Base-by-base conservation (phyloP, 2,888 invertebrate species). In the Anorthoa munda region DNA sequence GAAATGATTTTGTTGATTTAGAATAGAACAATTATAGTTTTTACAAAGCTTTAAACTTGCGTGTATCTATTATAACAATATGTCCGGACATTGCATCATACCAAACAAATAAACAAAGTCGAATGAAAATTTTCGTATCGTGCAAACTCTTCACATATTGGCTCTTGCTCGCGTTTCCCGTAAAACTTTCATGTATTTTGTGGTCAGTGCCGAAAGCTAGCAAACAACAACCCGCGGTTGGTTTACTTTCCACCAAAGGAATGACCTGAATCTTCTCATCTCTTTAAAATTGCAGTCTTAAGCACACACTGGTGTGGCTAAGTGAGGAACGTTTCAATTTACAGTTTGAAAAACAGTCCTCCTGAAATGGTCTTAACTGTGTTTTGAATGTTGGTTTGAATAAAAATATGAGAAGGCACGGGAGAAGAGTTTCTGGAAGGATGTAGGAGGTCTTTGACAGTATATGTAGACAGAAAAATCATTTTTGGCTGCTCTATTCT, bases 191-290 rank as follows among this genome's bases (percentile, higher is more conserved):
- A 51, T 51, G 45, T 59, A 56, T 26, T 51, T 60, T 39, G 66
- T 66, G 75, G 63, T 50, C 55, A 64, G 70, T 39, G 63, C 46
- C 21, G 55, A 75, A 58, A 67, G 68, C 56, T 21, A 48, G 12
- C 55, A 75, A 70, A 70, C 60, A 75, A 26, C 55, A 39, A 66
- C 51, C 45, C 63, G 18, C 13, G 69, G 50, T 26, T 9, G 31
- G 67, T 68, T 74, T 78, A 56, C 66, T 71, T 65, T 75, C 51
- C 61, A 77, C 46, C 50, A 74, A 75, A 80, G 79, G 59, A 82
- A 69, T 69, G 66, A 75, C 75, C 72, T 74, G 46, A 74, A 74
- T 74, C 64, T 78, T 74, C 74, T 74, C 74, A 79, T 67, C 60
- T 73, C 66, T 77, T 81, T 59, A 71, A 75, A 81, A 72, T 67